Evolutionary conservation across 2,113 vertebrate species (phyloP), one percentile per base, ranked within the genome.

Genomic region (Cyanocitta stelleri): DNA sequence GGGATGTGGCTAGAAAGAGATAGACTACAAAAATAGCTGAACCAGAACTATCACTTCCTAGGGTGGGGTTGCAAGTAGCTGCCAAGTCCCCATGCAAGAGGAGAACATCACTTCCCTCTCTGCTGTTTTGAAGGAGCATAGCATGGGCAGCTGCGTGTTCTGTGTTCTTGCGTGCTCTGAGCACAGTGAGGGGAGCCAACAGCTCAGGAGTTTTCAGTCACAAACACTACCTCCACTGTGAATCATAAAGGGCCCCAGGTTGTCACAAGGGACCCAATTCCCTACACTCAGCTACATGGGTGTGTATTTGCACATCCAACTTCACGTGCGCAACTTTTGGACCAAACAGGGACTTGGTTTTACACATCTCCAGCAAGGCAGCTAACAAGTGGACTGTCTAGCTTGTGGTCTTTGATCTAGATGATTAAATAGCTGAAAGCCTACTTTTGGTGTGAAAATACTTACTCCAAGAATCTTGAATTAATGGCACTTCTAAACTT

Each of bases 321-420:
- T 77, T 84, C 1, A 15, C 0, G 0, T 22, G 8, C 3, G 2
- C n/a, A 80, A 24, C 13, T 64, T 59, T 17, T 9, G 30, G 33
- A 66, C 7, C 35, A 52, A 68, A 90, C 13, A 24, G 29, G 23
- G 58, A 10, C 30, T 43, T 51, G 16, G 21, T 39, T 95, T 75
- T 55, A 56, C 13, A 15, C 18, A 44, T 24, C 12, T 75, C 19
- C n/a, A 78, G 17, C 16, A 43, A 81, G 26, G 32, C 41, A 74
- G 37, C 16, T 18, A 32, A 27, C 9, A 12, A 43, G 8, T 49
- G 30, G 17, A 27, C 32, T 29, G 20, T n/a, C 15, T 43, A 29
- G 24, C 16, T 49, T 79, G 14, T 19, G 27, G 13, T 33, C 58
- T 83, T 75, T 64, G 2, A 49, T 64, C 32, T 66, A 86, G 21